Evolutionary conservation across 2,797 vertebrate genomes (phyloP), one percentile per base, ranked within the genome.

Genomic region (Sebastes reedi): DNA sequence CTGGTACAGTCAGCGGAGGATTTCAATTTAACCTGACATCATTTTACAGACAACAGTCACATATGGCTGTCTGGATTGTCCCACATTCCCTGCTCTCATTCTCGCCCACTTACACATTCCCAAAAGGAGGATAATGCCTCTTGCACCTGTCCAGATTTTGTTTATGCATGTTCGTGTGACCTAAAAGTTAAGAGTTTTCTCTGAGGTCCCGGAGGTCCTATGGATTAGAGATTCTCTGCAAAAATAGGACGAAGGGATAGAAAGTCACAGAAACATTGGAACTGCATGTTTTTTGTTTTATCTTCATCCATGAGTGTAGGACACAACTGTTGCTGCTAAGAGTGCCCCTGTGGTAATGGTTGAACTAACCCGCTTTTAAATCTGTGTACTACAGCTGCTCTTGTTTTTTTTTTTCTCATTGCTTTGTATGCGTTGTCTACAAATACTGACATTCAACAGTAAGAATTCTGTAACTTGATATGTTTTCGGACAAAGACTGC

Each of bases 291-390:
- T 46, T 36, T 87, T 75, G 55, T 36, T 87, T 69, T 80, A 27
- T 77, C 61, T 83, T 54, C 42, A 50, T 60, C 42, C 22, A 10
- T 39, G 56, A 56, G 13, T 72, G 52, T 73, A 2, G 64, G 39
- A 70, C 29, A 75, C 76, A 86, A 87, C 73, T 84, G 68, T 75
- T 86, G 76, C 34, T 81, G 75, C 67, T 52, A 13, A 59, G 36
- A 75, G 52, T 22, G 54, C 6, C 3, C 1, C 62, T 24, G 65
- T 74, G 55, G 58, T 76, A 64, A 82, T 67, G 65, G 67, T 56
- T 80, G 83, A 85, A 59, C 72, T 84, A 88, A 92, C 84, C 87
- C 64, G 11, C 32, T 91, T 90, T 82, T 69, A 84, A 80, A 87
- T 90, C 84, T 82, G 75, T 79, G 25, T 8, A 10, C 60, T 60